A percentile compares a stretch with the other conserved stretches of the same genome.
Evolutionary conservation across 1,140 invertebrate species (phyloP).

Genomic region (Procambarus clarkii): DNA sequence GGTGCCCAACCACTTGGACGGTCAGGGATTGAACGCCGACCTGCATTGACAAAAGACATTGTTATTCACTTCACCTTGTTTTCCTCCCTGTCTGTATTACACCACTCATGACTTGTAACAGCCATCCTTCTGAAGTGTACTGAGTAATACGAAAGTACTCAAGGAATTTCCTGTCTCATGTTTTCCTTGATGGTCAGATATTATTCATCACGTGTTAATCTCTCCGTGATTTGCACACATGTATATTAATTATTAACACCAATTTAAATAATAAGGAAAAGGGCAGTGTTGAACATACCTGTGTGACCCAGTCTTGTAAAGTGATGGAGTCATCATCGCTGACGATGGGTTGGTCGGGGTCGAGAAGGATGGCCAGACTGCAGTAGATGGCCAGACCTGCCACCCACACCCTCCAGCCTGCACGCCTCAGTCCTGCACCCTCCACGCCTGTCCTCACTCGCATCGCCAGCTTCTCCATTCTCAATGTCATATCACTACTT

Average conservation of each 20-base stretch:
- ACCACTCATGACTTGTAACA: too few species aligned
- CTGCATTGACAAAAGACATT: too few species aligned
- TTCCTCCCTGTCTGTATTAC: too few species aligned
- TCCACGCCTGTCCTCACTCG: not conserved
- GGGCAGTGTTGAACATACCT: constrained; percentile 8
- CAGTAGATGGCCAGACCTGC: constrained; percentile 4
- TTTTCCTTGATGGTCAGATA: not conserved
- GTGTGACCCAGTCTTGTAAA: constrained; percentile 25
- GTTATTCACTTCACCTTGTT: too few species aligned
- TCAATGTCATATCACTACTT: not conserved
- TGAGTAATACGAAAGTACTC: too few species aligned
- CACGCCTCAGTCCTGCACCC: not conserved
- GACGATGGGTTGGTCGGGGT: not conserved
- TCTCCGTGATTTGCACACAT: not conserved
- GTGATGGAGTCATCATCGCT: not conserved
- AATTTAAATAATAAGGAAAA: not conserved
- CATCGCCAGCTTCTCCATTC: not conserved
- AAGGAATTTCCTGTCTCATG: too few species aligned
- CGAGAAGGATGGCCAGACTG: constrained; percentile 19
- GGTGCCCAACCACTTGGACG: too few species aligned
- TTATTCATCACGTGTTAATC: not conserved
- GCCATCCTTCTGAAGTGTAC: too few species aligned
- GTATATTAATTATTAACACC: not conserved
- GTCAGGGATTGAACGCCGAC: too few species aligned
- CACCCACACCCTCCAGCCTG: constrained; percentile 34